phyloP scores from a whole-genome alignment of 2,113 vertebrate genomes.

The Isurus oxyrinchus region DNA sequence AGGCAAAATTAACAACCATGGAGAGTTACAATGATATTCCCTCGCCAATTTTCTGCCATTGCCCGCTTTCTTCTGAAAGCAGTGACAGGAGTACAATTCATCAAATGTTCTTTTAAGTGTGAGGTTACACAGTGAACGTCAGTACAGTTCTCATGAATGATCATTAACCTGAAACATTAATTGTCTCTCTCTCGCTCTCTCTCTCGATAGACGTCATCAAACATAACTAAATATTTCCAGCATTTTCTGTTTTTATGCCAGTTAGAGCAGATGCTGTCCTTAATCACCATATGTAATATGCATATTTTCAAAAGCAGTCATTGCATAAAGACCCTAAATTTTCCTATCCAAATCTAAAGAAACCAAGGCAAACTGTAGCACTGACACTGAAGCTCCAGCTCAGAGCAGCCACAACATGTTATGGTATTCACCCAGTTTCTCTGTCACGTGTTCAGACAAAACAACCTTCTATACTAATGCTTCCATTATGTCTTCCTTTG shows the following conservation, averaged over 20 bases:
- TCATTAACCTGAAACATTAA: background rate
- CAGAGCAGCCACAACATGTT: background rate
- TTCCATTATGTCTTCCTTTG: background rate
- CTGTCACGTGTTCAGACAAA: background rate
- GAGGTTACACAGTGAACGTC: background rate
- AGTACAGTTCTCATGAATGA: background rate
- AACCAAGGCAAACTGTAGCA: background rate
- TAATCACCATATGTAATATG: background rate
- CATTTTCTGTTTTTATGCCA: background rate
- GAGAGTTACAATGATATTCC: background rate
- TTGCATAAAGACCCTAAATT: background rate
- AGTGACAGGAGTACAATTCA: background rate
- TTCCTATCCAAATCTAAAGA: background rate
- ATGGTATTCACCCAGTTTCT: background rate
- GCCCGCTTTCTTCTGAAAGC: background rate
- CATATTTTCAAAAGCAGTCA: background rate
- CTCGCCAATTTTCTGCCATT: background rate
- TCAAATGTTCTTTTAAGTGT: background rate
- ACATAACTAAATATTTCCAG: background rate
- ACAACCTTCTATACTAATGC: background rate
- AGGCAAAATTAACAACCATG: background rate
- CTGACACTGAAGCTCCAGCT: background rate
- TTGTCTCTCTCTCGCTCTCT: no score
- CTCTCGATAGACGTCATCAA: background rate
- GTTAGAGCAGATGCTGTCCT: background rate